Evolutionary conservation across 2,888 invertebrate species (phyloP).

Genomic region (Gandaritis pyraliata): DNA sequence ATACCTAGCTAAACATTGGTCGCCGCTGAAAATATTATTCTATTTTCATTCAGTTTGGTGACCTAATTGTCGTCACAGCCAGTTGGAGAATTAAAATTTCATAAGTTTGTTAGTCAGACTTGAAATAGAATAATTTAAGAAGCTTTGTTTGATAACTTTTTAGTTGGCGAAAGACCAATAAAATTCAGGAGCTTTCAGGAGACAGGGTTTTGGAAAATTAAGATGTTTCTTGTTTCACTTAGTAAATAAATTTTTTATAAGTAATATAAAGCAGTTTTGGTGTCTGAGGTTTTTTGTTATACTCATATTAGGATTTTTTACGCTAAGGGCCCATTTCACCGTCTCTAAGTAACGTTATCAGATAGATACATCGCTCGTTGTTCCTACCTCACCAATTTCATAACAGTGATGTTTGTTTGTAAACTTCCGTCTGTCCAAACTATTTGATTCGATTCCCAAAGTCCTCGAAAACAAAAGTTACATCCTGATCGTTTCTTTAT

Average conservation of each 20-base stretch:
- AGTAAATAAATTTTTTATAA: no score
- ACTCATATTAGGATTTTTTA: no score
- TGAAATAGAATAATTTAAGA: conserved; percentile 3
- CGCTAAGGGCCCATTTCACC: no score
- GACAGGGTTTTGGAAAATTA: no score
- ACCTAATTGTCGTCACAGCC: conserved; percentile 29
- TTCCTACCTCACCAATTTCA: background rate
- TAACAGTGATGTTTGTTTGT: conserved; percentile 2
- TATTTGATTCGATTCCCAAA: conserved; percentile 28
- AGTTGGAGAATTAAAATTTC: conserved; percentile 8
- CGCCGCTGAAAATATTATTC: conserved; percentile 29
- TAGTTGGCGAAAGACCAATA: no score
- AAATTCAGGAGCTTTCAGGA: no score
- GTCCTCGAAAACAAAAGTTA: conserved; percentile 22
- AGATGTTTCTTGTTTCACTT: no score
- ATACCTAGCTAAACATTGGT: background rate
- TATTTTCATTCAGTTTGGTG: conserved; percentile 40
- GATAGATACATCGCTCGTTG: no score
- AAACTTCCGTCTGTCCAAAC: conserved; percentile 17
- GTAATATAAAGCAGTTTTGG: no score
- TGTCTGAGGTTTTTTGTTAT: no score
- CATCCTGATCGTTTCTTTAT: conserved; percentile 23
- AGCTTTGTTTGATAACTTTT: background rate
- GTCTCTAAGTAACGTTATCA: no score
- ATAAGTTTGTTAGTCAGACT: background rate